Conservation (phyloP, 2,113 vertebrate genomes). For the Albula glossodonta region DNA sequence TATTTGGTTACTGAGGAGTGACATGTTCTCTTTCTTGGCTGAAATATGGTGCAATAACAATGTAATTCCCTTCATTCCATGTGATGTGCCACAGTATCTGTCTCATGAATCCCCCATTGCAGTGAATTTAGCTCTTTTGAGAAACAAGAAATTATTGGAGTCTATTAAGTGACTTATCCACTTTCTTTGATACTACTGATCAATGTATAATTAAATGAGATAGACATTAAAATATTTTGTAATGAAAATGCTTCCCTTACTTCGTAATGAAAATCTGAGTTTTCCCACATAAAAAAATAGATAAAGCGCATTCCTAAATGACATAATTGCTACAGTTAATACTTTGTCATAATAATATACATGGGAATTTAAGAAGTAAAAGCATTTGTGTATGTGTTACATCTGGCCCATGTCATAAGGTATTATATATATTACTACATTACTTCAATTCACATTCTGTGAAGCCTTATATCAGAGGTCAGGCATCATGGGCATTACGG, state of each 20-base stretch:
- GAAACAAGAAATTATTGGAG: constrained; percentile 26
- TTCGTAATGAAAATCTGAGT: too few relatives aligned
- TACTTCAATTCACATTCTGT: too few relatives aligned
- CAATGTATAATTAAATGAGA: constrained; percentile 10
- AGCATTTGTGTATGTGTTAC: too few relatives aligned
- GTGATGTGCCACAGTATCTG: constrained; percentile 30
- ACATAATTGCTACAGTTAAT: too few relatives aligned
- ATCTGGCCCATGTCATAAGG: too few relatives aligned
- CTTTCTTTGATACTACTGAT: constrained; percentile 13
- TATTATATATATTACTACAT: too few relatives aligned
- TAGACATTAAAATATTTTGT: constrained; percentile 20
- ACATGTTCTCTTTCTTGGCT: neutral
- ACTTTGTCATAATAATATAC: too few relatives aligned
- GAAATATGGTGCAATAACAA: neutral
- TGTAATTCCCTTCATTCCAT: constrained; percentile 31
- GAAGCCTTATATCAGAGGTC: too few relatives aligned
- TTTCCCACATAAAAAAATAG: too few relatives aligned
- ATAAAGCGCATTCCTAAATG: too few relatives aligned
- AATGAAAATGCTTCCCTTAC: neutral
- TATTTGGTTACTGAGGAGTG: neutral
- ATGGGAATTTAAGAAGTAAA: too few relatives aligned
- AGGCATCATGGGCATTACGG: too few relatives aligned
- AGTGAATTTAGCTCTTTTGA: constrained; percentile 14
- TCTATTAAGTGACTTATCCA: neutral
- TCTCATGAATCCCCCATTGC: constrained; percentile 27